Evolutionary conservation across 2,888 invertebrate genomes (phyloP).

Genomic region (Agrochola macilenta): DNA sequence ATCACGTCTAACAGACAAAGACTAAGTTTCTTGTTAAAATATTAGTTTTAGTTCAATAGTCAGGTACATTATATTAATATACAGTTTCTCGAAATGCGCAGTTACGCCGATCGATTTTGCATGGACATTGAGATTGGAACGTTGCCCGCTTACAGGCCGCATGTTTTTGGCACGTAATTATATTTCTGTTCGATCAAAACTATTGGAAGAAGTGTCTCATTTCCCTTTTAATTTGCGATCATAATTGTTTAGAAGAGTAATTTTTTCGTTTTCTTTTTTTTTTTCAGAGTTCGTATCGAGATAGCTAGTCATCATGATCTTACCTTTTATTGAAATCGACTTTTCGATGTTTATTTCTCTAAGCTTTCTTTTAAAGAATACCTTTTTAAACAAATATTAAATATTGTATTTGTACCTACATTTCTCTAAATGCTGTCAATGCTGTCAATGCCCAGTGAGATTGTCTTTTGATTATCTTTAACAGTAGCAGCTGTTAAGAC

Average conservation of each 20-base stretch:
- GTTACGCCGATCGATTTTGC: slow-evolving; percentile 53
- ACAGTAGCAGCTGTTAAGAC: not conserved
- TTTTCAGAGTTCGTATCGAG: not conserved
- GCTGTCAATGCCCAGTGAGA: not conserved
- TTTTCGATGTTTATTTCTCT: not conserved
- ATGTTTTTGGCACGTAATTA: slow-evolving; percentile 53
- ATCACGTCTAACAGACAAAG: slow-evolving; percentile 31
- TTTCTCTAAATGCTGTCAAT: slow-evolving; percentile 3
- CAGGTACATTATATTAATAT: slow-evolving; percentile 22
- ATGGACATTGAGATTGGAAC: slow-evolving; percentile 58
- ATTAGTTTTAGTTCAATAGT: slow-evolving; percentile 46
- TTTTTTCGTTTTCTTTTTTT: slow-evolving; percentile 4
- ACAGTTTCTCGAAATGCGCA: slow-evolving; percentile 52
- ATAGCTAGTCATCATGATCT: slow-evolving; percentile 13
- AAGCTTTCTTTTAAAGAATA: not conserved
- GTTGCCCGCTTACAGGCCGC: slow-evolving; percentile 49
- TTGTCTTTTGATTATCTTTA: slow-evolving; percentile 6
- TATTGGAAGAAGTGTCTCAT: slow-evolving; percentile 10
- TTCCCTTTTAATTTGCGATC: not conserved
- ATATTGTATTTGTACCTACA: not conserved
- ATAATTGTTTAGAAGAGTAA: slow-evolving; percentile 7
- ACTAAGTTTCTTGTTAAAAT: slow-evolving; percentile 18
- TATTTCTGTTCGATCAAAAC: slow-evolving; percentile 22
- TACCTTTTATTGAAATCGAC: not conserved
- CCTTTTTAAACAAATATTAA: slow-evolving; percentile 19